Base-by-base conservation (phyloP, 2,888 invertebrate species). In the Alviniconcha strummeri region DNA sequence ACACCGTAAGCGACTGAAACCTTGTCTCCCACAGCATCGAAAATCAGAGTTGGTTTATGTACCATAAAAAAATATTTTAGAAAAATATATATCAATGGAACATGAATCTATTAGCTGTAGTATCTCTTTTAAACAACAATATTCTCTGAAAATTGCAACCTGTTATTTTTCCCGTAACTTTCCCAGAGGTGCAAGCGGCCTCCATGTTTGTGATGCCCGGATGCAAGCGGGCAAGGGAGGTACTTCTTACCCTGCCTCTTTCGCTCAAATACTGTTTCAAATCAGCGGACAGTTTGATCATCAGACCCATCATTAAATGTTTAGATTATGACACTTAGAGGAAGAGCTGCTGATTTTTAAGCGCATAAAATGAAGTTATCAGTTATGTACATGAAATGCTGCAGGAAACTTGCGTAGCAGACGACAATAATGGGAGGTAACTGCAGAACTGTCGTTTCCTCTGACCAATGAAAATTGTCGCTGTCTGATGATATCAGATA, bases 101-200 rank as follows among this genome's bases (percentile, higher is more conserved):
- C 36, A 36, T 36, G 36, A 36, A 36, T 36, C 36, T 36, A 36
- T 36, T 36, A 36, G 36, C 36, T 36, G 36, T 36, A 36, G 36
- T 36, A 36, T 36, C 36, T 36, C 36, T 36, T 36, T 36, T 36
- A 36, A 36, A 36, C 36, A 36, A 36, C 36, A 36, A 36, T 36
- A 36, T 36, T 36, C 36, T 36, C 36, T 36, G 36, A 19, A 57
- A 77, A 19, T 17, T 8, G 36, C 19, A 57, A 9, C 13, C 9
- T 15, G 19, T 60, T 56, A 56, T 67, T 60, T 57, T 67, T 64
- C 82, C 82, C 71, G 69, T 69, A 55, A 67, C 76, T 54, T 82
- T 77, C 9, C 77, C 71, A 69, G 75, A 64, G 82, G 76, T 82
- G 57, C 82, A 82, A 82, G 82, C 82, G 82, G 77, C 82, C 77